Evolutionary conservation across 1,140 invertebrate species (phyloP), one percentile per base, ranked within the genome.

Genomic region (Vanessa tameamea): DNA sequence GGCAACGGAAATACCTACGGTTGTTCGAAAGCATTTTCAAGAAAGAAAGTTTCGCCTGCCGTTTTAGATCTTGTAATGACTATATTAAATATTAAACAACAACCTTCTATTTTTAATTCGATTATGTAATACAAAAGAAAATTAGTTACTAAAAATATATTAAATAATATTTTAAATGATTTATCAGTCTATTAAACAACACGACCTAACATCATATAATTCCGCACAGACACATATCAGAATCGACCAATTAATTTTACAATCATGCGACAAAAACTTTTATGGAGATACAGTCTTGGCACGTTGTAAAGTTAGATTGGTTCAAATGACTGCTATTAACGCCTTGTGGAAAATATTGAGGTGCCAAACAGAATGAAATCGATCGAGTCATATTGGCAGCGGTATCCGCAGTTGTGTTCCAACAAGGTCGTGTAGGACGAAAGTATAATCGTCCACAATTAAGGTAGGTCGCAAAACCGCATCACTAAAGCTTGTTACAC

Each of bases 21-120:
- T 71, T 68, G 77, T 79, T 82, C 69, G 81, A 81, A 82, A 81
- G 79, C 79, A 79, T 78, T 81, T 59, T 50, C 81, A 69, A 81
- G 77, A 81, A 82, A 82, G 79, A 82, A 82, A 82, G 75, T 79
- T 76, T 65, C 47, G 47, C 61, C 50, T 37, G 20, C 73, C 77
- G 53, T 77, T 70, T 77, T 55, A 51, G 76, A 69, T 67, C 55
- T 72, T 43, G 65, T 61, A 57, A 72, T 61, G 20, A 20, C 43
- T 53, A 61, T 73, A 59, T 69, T 69, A 69, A 69, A 59, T 69
- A 63, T n/a, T 31, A 63, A 43, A 69, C 50, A 63, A 48, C 47
- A 16, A 20, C 14, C 6, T 31, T 23, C 15, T 13, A 11, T 57
- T 20, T 57, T 57, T 11, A 55, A 23, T 12, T 23, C 12, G 11